Conservation (phyloP, 92 coral and sea anemone genomes). For the Ricordea florida region DNA sequence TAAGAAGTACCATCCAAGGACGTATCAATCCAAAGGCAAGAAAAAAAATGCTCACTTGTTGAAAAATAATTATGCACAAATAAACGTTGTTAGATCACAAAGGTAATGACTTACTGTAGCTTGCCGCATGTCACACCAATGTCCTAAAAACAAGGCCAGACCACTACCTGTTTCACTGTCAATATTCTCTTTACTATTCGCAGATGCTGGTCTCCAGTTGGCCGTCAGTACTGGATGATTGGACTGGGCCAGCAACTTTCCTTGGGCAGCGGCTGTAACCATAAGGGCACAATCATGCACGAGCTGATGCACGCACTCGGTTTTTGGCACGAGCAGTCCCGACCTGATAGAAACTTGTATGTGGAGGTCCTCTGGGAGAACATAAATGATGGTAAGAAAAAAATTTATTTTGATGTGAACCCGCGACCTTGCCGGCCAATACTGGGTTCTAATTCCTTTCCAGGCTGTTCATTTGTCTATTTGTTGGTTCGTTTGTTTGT, state of each 20-base stretch:
- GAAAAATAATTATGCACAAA: neutral
- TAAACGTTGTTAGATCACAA: neutral
- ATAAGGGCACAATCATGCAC: conserved; percentile 70
- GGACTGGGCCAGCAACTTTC: conserved; percentile 64
- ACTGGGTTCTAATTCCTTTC: too few relatives aligned
- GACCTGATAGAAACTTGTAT: conserved; percentile 77
- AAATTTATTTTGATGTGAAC: neutral
- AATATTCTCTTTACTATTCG: neutral
- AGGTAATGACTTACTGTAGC: too few relatives aligned
- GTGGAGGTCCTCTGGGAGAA: conserved; percentile 89
- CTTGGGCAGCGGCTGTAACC: conserved; percentile 70
- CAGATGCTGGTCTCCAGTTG: conserved; percentile 89
- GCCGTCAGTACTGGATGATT: conserved; percentile 54
- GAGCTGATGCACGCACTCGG: conserved; percentile 77
- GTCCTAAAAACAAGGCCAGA: neutral
- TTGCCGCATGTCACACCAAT: neutral
- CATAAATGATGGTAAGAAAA: conserved; percentile 50
- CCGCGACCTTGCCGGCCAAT: too few relatives aligned
- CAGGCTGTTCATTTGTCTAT: too few relatives aligned
- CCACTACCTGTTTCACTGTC: neutral
- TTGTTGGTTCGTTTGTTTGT: too few relatives aligned
- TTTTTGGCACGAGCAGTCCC: conserved; percentile 89
- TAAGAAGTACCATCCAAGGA: too few relatives aligned
- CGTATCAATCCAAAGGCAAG: too few relatives aligned
- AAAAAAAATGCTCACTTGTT: too few relatives aligned